Conservation (phyloP, 2,113 vertebrate genomes). For the Murina feae region DNA sequence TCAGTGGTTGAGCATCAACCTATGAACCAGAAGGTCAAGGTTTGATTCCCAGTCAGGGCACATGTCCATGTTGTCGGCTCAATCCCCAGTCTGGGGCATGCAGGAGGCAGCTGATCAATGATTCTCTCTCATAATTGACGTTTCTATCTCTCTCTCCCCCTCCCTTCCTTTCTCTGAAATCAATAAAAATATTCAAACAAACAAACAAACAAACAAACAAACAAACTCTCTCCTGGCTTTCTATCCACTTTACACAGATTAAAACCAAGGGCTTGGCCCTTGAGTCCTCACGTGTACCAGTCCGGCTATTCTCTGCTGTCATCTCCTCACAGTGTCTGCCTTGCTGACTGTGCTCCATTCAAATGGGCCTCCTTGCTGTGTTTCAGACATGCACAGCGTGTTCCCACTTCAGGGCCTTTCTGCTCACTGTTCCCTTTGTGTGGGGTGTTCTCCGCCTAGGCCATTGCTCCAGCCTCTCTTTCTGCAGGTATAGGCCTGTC, state of each 20-base stretch:
- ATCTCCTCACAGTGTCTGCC: background rate
- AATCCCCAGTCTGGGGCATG: no score
- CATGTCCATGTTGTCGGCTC: no score
- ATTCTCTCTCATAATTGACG: no score
- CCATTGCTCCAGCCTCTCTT: background rate
- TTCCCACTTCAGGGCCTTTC: background rate
- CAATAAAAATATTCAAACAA: no score
- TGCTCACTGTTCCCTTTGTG: background rate
- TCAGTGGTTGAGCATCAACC: no score
- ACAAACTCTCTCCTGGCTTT: background rate
- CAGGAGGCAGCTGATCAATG: no score
- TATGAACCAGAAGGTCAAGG: no score
- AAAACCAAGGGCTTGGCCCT: background rate
- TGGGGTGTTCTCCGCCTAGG: background rate
- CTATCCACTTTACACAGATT: no score
- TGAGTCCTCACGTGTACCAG: background rate
- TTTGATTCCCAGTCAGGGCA: no score
- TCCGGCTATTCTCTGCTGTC: background rate
- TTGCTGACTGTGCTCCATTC: background rate
- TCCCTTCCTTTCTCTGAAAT: no score
- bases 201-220: no score
- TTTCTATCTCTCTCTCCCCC: no score
- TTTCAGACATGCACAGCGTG: accelerated
- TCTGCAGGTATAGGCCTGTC: background rate
- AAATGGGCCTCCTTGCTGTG: background rate